These are phyloP conservation scores for Macrotis lagotis DNA, from an alignment of 2,113 vertebrate genomes.

Conservation along the genomic window DNA sequence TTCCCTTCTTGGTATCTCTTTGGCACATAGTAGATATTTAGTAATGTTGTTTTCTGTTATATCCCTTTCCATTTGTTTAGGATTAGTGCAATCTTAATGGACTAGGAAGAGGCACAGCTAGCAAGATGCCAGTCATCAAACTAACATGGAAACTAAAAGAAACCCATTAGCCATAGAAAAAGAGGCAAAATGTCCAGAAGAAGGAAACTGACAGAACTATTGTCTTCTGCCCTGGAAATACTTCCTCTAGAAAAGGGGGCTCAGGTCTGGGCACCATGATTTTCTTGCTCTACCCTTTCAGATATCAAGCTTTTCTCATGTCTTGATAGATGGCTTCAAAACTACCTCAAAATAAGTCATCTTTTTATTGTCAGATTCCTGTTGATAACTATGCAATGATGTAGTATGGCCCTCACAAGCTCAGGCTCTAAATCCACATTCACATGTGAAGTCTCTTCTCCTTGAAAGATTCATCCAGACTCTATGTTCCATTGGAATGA, in stretches of 20 bases:
- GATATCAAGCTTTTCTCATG: not conserved
- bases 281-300: not conserved
- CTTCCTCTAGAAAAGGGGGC: no score
- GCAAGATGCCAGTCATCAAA: not conserved
- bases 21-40: no score
- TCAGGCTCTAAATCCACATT: not conserved
- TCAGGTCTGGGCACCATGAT: not conserved
- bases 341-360: not conserved
- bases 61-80: no score
- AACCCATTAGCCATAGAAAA: not conserved
- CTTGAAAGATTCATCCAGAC: not conserved
- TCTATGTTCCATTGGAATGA: not conserved
- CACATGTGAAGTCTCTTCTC: not conserved
- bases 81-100: not conserved
- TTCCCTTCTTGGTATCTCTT: no score
- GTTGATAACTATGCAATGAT: not conserved
- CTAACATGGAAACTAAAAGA: not conserved
- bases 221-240: not conserved
- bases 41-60: no score
- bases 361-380: not conserved
- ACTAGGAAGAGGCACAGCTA: not conserved
- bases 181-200: not conserved
- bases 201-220: not conserved
- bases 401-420: not conserved
- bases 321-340: not conserved